Conservation (phyloP, 2,888 invertebrate genomes). For the Sarcophaga variegata region DNA sequence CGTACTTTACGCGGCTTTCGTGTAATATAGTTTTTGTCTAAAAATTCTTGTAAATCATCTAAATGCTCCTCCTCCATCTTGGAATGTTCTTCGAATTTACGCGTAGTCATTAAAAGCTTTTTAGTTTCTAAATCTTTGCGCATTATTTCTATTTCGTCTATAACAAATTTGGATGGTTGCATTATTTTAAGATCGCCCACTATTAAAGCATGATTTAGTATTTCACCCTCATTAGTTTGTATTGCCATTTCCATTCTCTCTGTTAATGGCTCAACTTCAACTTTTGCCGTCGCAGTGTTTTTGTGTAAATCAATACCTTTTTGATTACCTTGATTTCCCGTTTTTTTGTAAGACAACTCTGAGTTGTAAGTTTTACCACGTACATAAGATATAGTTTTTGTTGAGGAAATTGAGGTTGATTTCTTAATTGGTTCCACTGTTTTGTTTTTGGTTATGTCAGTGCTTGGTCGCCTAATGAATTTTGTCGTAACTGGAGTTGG, state of each 20-base stretch:
- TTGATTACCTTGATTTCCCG: not conserved
- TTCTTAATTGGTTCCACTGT: not conserved
- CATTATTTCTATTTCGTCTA: slow-evolving; percentile 72
- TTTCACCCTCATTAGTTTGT: slow-evolving; percentile 77
- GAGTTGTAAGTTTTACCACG: not conserved
- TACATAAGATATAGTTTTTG: slow-evolving; percentile 7
- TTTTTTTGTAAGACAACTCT: not conserved
- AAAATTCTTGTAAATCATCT: slow-evolving; percentile 76
- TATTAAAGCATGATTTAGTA: slow-evolving; percentile 74
- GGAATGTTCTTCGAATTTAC: slow-evolving; percentile 74
- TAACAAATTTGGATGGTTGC: slow-evolving; percentile 73
- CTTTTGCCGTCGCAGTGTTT: not conserved
- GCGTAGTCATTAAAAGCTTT: slow-evolving; percentile 67
- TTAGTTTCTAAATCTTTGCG: slow-evolving; percentile 70
- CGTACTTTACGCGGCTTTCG: slow-evolving; percentile 70
- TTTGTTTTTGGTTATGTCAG: not conserved
- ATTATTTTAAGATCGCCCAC: slow-evolving; percentile 74
- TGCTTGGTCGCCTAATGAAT: not conserved
- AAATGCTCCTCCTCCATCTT: slow-evolving; percentile 76
- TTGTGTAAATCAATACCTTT: not conserved
- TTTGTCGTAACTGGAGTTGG: not conserved
- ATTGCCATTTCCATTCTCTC: slow-evolving; percentile 70
- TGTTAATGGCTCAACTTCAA: not conserved
- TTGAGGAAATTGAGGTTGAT: slow-evolving; percentile 9
- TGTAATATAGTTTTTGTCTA: slow-evolving; percentile 75